Conservation (phyloP, 1,140 invertebrate species). For the Adoxophyes honmai region DNA sequence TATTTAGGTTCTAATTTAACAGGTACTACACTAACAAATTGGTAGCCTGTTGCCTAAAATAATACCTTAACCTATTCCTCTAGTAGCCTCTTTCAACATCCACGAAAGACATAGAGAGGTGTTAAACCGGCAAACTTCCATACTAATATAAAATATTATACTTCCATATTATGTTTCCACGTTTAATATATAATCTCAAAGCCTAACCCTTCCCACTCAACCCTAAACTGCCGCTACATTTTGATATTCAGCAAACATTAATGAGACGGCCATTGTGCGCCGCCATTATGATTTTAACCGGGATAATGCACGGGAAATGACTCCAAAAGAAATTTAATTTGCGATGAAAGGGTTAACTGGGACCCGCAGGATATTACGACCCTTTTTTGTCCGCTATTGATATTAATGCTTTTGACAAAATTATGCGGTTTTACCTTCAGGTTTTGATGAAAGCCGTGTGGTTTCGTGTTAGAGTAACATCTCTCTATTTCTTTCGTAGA, state of each 20-base stretch:
- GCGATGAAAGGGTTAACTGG: conserved; percentile 71
- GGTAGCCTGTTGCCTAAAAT: no score
- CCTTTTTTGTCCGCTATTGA: conserved; percentile 73
- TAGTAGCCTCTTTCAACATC: no score
- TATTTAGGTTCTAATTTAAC: no score
- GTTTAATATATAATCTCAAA: no score
- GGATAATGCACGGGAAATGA: conserved; percentile 76
- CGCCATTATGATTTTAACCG: conserved; percentile 72
- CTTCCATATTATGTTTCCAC: no score
- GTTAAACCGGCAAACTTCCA: no score
- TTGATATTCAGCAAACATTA: conserved; percentile 74
- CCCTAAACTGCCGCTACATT: conserved; percentile 66
- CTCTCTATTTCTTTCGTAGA: conserved; percentile 26
- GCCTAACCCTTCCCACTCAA: conserved; percentile 28
- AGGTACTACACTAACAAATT: no score
- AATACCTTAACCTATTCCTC: no score
- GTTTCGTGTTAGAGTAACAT: neutral
- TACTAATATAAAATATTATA: no score
- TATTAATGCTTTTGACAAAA: conserved; percentile 76
- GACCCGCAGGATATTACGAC: conserved; percentile 62
- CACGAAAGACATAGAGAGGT: no score
- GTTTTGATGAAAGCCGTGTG: no score
- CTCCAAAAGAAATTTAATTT: conserved; percentile 76
- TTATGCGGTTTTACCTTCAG: conserved; percentile 32
- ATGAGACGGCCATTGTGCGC: conserved; percentile 65